These are phyloP conservation scores for Caiman crocodilus DNA, from an alignment of 2,797 vertebrate species.

Conservation along the genomic window DNA sequence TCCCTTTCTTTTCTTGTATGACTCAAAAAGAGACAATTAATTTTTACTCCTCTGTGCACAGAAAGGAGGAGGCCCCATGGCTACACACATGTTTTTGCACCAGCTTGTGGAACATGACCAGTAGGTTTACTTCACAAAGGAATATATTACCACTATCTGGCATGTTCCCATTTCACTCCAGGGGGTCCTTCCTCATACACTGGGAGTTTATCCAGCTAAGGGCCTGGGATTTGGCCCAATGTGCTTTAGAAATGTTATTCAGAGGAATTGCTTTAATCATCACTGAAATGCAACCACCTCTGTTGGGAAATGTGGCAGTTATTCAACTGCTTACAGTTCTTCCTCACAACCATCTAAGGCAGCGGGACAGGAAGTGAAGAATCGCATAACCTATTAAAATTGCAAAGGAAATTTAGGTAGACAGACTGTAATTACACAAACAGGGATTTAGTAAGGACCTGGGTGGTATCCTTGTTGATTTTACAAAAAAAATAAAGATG, in stretches of 20 bases:
- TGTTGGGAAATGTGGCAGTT: background rate
- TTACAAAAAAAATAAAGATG: background rate
- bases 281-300: background rate
- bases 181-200: background rate
- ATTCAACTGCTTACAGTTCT: background rate
- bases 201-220: background rate
- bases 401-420: background rate
- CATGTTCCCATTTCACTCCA: fast-evolving
- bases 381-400: background rate
- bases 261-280: background rate
- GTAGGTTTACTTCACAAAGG: background rate
- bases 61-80: background rate
- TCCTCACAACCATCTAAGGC: background rate
- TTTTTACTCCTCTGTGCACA: background rate
- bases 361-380: background rate
- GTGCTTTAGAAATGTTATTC: background rate
- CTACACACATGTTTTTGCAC: background rate
- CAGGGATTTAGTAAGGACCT: background rate
- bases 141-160: fast-evolving
- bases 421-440: background rate
- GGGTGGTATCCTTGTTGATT: background rate
- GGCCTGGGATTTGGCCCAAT: background rate
- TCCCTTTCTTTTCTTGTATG: background rate
- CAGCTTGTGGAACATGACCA: background rate
- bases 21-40: background rate